phyloP scores from a whole-genome alignment of 2,888 invertebrate species.

The Drosophila kambysellisi region DNA sequence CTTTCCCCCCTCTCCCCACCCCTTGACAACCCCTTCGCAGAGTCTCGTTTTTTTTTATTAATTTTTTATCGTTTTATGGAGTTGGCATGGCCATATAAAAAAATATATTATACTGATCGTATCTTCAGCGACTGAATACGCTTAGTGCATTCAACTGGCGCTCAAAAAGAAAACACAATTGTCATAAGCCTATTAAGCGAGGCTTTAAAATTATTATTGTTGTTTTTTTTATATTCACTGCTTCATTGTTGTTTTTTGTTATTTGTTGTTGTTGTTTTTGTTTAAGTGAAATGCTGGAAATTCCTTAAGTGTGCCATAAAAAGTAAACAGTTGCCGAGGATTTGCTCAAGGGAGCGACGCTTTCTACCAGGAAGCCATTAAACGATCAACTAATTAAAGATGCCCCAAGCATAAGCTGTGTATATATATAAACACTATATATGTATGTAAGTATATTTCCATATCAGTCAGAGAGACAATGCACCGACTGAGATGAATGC shows the following conservation, averaged over 20 bases:
- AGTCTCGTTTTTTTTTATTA: conserved; percentile 1
- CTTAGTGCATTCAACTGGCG: conserved; percentile 74
- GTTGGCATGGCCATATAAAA: conserved; percentile 63
- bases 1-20: conserved; percentile 9
- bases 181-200: conserved; percentile 78
- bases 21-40: conserved; percentile 3
- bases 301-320: conserved; percentile 66
- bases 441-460: conserved; percentile 2
- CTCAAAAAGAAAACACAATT: conserved; percentile 44
- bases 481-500: conserved; percentile 22
- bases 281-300: conserved; percentile 46
- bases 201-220: conserved; percentile 48
- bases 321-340: conserved; percentile 63
- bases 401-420: conserved; percentile 35
- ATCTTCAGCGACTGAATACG: conserved; percentile 39
- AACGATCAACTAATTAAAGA: conserved; percentile 72
- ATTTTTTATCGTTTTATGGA: conserved; percentile 62
- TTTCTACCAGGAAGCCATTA: conserved; percentile 74
- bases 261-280: conserved; percentile 9
- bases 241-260: conserved; percentile 11
- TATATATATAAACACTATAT: conserved; percentile 3
- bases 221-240: conserved; percentile 8
- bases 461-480: conserved; percentile 19
- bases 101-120: conserved; percentile 56
- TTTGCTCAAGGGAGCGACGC: conserved; percentile 10